phyloP scores from a whole-genome alignment of 2,797 vertebrate genomes.

The Lycodopsis pacificus region DNA sequence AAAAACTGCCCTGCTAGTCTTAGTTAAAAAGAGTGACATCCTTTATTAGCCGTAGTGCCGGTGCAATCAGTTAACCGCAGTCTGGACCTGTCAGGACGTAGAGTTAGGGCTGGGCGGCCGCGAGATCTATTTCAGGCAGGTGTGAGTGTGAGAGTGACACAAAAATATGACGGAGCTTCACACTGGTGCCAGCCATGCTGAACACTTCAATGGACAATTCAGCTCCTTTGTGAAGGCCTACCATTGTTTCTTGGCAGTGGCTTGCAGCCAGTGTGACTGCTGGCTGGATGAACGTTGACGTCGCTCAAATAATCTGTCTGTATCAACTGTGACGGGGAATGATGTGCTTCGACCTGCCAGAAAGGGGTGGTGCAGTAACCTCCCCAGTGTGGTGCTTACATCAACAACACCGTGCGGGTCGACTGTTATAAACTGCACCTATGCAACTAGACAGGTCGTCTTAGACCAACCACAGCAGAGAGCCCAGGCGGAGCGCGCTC shows the following conservation, averaged over 20 bases:
- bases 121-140: conserved; percentile 69
- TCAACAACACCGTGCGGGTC: background rate
- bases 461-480: conserved; percentile 11
- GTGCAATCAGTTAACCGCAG: conserved; percentile 49
- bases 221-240: conserved; percentile 44
- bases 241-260: conserved; percentile 43
- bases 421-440: background rate
- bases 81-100: conserved; percentile 63
- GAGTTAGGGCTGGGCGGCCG: conserved; percentile 41
- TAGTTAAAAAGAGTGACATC: conserved; percentile 67
- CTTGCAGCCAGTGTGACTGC: conserved; percentile 33
- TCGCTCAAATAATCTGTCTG: conserved; percentile 45
- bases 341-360: conserved; percentile 33
- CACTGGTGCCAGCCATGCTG: conserved; percentile 22
- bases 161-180: conserved; percentile 48
- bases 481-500: conserved; percentile 9
- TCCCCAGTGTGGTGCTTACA: background rate
- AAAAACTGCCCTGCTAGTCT: conserved; percentile 38
- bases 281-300: conserved; percentile 42
- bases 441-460: conserved; percentile 9
- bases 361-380: background rate
- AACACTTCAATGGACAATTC: conserved; percentile 49
- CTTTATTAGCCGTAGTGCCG: conserved; percentile 64
- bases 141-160: conserved; percentile 69
- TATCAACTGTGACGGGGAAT: conserved; percentile 36